Base-by-base conservation (phyloP, 2,888 invertebrate genomes). In the Dynastes tityus region DNA sequence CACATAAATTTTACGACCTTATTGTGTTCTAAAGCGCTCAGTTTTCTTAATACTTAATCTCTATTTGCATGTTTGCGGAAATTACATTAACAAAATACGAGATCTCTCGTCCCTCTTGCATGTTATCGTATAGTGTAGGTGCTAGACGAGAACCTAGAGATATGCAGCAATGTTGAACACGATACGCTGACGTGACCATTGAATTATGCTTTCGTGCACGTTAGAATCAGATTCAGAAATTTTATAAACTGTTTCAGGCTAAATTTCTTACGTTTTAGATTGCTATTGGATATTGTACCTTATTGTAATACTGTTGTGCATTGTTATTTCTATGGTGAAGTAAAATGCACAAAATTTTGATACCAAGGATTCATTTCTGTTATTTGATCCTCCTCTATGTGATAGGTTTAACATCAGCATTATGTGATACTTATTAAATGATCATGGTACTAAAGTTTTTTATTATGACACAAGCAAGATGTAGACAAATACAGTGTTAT, bases 121-220 rank as follows among this genome's bases (percentile, higher is more conserved):
- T 68, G 29, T 11, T 3, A 51, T n/a, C 68, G 49, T 29, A 68
- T 29, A 27, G 4, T 51, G 22, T 29, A 29, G 40, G 40, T 22
- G 40, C 22, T 22, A 67, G 68, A 51, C 27, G 27, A 68, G 51
- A 40, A 68, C 22, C 29, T 27, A 53, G 29, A 51, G 68, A 51
- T 29, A 40, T 29, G 68, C 27, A 68, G 51, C 68, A 68, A 51
- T 29, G 29, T 51, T 68, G 68, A 68, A 68, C 68, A 68, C 68
- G 68, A 68, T 68, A 68, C 27, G 68, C 27, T 68, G 68, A 68
- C 73, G 73, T 73, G 61, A 73, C 40, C 58, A 61, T 40, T 73
- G 73, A 58, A 40, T 73, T 37, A 73, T 73, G 73, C 22, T 16
- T 40, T 71, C 71, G 73, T 73, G 73, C 40, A 22, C 32, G 45